Conservation (phyloP, 2,113 vertebrate genomes). For the Daphoenositta chrysoptera region DNA sequence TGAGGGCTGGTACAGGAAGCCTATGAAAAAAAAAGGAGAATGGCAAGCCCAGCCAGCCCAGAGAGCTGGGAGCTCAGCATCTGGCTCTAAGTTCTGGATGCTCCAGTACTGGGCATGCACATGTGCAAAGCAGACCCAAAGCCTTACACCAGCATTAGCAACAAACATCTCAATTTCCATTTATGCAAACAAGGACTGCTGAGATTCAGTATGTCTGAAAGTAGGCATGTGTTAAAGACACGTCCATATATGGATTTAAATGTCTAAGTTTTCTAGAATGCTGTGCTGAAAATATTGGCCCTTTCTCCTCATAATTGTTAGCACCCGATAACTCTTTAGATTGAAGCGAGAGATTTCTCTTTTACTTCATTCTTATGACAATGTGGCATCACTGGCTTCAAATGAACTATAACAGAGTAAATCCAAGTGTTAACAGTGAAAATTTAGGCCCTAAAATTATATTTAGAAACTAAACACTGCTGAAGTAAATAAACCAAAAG, state of each 20-base stretch:
- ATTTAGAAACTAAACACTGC: slow-evolving; percentile 54
- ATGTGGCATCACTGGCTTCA: neutral
- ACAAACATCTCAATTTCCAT: neutral
- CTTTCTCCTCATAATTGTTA: neutral
- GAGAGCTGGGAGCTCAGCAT: neutral
- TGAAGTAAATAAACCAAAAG: slow-evolving; percentile 67
- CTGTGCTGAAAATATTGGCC: neutral
- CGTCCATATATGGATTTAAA: slow-evolving; percentile 8
- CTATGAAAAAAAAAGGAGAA: neutral
- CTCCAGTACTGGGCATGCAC: neutral
- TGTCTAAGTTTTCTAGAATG: neutral
- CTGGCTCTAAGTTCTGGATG: neutral
- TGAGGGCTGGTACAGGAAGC: neutral
- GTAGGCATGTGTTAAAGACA: neutral
- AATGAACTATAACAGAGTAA: neutral
- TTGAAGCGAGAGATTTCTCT: neutral
- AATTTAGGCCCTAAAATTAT: neutral
- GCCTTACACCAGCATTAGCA: neutral
- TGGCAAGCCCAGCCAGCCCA: neutral
- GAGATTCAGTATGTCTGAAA: neutral
- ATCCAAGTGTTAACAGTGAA: neutral
- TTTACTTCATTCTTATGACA: neutral
- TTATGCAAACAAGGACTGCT: slow-evolving; percentile 3
- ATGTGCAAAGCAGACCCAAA: slow-evolving; percentile 9
- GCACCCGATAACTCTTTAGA: neutral